A percentile compares a stretch with the other conserved stretches of the same genome.
These are phyloP conservation scores for Atherinosoma microstoma DNA, from an alignment of 2,797 vertebrate species.

Conservation along the genomic window DNA sequence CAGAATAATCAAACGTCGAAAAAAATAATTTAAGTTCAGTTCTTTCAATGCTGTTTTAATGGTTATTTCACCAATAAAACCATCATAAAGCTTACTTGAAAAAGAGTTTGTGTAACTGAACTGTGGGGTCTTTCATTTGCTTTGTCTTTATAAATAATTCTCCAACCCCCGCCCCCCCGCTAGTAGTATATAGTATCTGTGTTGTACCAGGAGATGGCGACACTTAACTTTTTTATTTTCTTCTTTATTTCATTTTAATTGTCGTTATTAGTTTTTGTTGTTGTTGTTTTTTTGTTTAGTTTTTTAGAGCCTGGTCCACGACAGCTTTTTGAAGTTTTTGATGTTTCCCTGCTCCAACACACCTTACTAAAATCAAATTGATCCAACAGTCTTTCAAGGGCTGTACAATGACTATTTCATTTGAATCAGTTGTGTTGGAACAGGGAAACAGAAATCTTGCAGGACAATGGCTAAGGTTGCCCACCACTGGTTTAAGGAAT, in stretches of 20 bases:
- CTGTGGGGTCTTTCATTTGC: rapidly evolving
- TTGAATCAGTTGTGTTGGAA: background rate
- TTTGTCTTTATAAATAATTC: slow-evolving; percentile 6
- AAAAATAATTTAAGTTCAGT: background rate
- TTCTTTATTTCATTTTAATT: background rate
- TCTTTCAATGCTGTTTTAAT: background rate
- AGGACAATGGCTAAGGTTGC: background rate
- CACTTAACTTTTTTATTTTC: background rate
- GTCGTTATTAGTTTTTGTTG: too few species aligned
- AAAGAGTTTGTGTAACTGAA: background rate
- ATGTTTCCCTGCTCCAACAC: background rate
- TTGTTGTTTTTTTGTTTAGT: too few species aligned
- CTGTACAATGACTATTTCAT: background rate
- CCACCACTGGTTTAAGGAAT: background rate
- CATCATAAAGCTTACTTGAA: too few species aligned
- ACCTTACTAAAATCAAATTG: background rate
- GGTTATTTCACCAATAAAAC: background rate
- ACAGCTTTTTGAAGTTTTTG: background rate
- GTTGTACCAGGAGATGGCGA: slow-evolving; percentile 65
- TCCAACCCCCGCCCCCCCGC: background rate
- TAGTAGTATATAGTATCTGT: background rate
- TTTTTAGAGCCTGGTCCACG: too few species aligned
- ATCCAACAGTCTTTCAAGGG: background rate
- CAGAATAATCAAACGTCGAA: slow-evolving; percentile 39
- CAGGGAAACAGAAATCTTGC: background rate